These are phyloP conservation scores for Xenops minutus DNA, from an alignment of 2,797 vertebrate species.

Conservation along the genomic window DNA sequence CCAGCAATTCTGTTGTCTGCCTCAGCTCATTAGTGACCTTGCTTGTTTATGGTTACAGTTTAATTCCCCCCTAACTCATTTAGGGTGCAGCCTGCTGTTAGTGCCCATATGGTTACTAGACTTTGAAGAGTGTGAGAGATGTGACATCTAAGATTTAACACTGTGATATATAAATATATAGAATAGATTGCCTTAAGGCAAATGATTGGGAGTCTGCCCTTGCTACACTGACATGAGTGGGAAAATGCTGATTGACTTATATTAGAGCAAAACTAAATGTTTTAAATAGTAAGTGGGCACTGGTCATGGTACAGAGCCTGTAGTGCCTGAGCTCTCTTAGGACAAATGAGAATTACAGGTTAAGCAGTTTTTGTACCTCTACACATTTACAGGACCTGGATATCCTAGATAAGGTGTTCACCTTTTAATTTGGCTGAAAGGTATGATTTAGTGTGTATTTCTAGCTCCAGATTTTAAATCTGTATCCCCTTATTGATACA, in stretches of 20 bases:
- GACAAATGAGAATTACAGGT: background rate
- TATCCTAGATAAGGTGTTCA: background rate
- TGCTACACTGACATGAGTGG: background rate
- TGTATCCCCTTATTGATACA: background rate
- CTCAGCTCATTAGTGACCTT: conserved; percentile 18
- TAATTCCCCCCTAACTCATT: background rate
- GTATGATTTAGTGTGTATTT: background rate
- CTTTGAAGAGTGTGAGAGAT: background rate
- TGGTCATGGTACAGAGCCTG: background rate
- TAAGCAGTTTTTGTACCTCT: background rate
- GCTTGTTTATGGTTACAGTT: background rate
- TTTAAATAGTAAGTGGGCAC: background rate
- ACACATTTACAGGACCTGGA: background rate
- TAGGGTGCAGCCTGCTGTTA: background rate
- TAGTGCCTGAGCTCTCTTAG: background rate
- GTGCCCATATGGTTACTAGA: background rate
- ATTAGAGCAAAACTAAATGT: background rate
- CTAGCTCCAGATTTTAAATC: background rate
- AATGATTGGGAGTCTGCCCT: background rate
- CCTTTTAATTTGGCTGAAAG: background rate
- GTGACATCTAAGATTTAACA: background rate
- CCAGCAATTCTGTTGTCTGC: conserved; percentile 8
- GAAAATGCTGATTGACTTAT: background rate
- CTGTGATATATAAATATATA: background rate
- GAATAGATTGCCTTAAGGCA: background rate